Base-by-base conservation (phyloP, 1,140 invertebrate species). In the Planococcus citri region DNA sequence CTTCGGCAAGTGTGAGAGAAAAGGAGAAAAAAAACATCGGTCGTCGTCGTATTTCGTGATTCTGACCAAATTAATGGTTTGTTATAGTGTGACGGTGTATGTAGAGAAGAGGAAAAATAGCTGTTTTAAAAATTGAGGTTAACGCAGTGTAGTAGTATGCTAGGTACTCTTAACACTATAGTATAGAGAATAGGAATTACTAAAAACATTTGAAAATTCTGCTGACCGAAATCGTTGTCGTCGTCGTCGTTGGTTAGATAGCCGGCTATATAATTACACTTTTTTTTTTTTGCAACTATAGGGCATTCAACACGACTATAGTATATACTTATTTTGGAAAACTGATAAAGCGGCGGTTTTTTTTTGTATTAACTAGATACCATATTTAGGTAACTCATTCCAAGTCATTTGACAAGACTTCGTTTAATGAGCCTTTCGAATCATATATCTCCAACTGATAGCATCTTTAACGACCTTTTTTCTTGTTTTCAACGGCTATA, bases 351-450 rank as follows among this genome's bases (percentile, higher is more conserved):
- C 41, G 41, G 10, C 41, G 41, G n/a, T n/a, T n/a, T n/a, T 33
- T 33, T 33, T 33, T 51, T 17, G 41, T n/a, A 20, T n/a, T 51
- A 51, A 51, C 41, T 51, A 51, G 41, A 20, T 51, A 51, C 41
- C 41, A 51, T 51, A 51, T 51, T 51, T 51, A n/a, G 41, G 41
- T 51, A 51, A 51, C 41, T 51, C 41, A n/a, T 51, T 51, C 41
- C 41, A 17, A 51, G 41, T 51, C 41, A 51, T 51, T 51, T 51
- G 41, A 51, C 41, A 51, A 51, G 41, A 51, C 2, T 51, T 51
- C 41, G 17, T 51, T 51, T 51, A 51, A 51, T 51, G 41, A 51
- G 17, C 41, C 41, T 51, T 51, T 51, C 12, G 41, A 51, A 51
- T 51, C 41, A 51, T 51, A 51, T 51, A 51, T 17, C 17, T 17